Evolutionary conservation across 2,888 invertebrate species (phyloP).

Genomic region (Phragmatobia fuliginosa): DNA sequence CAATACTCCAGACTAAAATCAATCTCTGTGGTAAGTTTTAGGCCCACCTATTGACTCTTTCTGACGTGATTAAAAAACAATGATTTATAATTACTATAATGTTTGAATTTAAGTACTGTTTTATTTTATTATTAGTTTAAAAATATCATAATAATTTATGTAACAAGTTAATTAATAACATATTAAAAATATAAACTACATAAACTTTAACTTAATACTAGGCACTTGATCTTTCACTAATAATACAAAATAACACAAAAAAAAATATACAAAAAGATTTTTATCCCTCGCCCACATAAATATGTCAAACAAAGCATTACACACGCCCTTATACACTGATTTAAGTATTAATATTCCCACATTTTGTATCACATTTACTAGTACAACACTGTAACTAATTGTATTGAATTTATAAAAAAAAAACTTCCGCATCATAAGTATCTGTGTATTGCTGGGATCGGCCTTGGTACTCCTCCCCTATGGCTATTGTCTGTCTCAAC

Average conservation of each 20-base stretch:
- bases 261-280: slow-evolving; percentile 5
- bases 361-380: slow-evolving; percentile 22
- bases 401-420: slow-evolving; percentile 47
- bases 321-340: slow-evolving; percentile 47
- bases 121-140: no score
- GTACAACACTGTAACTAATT: slow-evolving; percentile 42
- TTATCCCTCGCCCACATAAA: slow-evolving; percentile 46
- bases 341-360: slow-evolving; percentile 44
- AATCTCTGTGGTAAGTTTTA: no score
- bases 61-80: no score
- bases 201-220: neutral
- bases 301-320: slow-evolving; percentile 39
- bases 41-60: no score
- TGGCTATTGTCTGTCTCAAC: slow-evolving; percentile 64
- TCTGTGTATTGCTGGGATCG: slow-evolving; percentile 34
- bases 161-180: neutral
- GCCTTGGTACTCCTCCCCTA: slow-evolving; percentile 63
- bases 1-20: no score
- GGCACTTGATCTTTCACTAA: neutral
- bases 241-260: slow-evolving; percentile 7
- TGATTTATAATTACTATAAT: no score
- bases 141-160: neutral
- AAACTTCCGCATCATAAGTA: slow-evolving; percentile 46
- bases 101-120: no score
- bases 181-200: neutral